Base-by-base conservation (phyloP, 1,140 invertebrate species). In the Diachasma alloeum region DNA sequence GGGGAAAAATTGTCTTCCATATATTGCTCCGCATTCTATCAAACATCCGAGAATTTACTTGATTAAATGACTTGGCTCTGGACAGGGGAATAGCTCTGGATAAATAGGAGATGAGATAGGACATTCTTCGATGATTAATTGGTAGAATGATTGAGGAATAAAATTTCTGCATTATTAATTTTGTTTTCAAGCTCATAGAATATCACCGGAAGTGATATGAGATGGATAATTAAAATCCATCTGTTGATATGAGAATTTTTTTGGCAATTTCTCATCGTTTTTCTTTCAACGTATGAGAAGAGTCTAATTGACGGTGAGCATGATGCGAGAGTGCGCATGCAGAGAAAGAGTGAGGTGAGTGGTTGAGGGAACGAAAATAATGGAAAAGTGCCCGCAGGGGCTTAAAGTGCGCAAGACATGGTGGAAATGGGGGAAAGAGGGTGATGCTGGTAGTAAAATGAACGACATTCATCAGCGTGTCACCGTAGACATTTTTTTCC, bases 401-500 rank as follows among this genome's bases (percentile, higher is more conserved):
- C 67, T 22, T 19, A 26, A 63, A 46, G 46, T 79, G 66, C 59
- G 75, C 68, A 48, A 22, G 71, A 44, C 37, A 63, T 70, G 17
- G 78, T 19, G 42, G 13, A 44, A 66, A 48, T n/a, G 74, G 24
- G 74, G 59, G 56, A 71, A 76, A 11, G 8, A 19, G 53, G 31
- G 24, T 37, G 44, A 68, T 31, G 31, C 2, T 59, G 42, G 66
- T 42, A 82, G 78, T 81, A 75, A 80, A 82, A 83, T 76, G 81
- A 83, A 74, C 74, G 66, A 81, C 84, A 85, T 87, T 87, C 85
- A 85, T 87, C 84, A 85, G 85, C 85, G 77, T 81, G 80, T 83
- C 84, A 82, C 81, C 81, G 82, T 84, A 83, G 81, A 84, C 85
- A 82, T 84, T 83, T 81, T 83, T n/a, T 17, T 80, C 31, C 6